Conservation (phyloP, 2,797 vertebrate species). For the Molossus molossus region DNA sequence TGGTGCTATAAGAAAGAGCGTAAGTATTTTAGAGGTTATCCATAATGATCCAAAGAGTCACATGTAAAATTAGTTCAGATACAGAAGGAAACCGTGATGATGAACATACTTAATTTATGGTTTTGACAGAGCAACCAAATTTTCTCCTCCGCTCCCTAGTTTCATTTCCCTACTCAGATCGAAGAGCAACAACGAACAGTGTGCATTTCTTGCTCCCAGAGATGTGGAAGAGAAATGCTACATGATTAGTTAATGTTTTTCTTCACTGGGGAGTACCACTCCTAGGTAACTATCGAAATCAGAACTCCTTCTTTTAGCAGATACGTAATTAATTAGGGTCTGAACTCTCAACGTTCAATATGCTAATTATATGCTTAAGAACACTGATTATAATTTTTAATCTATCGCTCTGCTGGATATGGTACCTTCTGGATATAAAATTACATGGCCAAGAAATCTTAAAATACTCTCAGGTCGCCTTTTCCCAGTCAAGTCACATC, state of each 20-base stretch:
- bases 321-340: conserved; percentile 72
- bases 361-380: conserved; percentile 80
- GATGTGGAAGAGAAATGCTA: conserved; percentile 12
- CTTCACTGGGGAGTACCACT: conserved; percentile 43
- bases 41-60: conserved; percentile 36
- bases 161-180: not conserved
- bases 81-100: not conserved
- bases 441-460: conserved; percentile 74
- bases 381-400: conserved; percentile 82
- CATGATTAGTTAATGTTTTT: conserved; percentile 66
- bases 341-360: conserved; percentile 73
- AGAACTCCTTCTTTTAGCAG: conserved; percentile 64
- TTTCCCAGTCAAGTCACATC: conserved; percentile 67
- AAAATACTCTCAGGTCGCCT: conserved; percentile 72
- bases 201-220: conserved; percentile 63
- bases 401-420: conserved; percentile 65
- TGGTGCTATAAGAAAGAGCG: conserved; percentile 39
- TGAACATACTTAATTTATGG: not conserved
- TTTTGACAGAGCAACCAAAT: conserved; percentile 30
- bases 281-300: conserved; percentile 58
- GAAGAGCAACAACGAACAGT: not conserved
- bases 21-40: conserved; percentile 69
- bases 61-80: conserved; percentile 59
- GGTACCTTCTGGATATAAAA: conserved; percentile 80
- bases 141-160: not conserved